Evolutionary conservation across 2,797 vertebrate genomes (phyloP), one percentile per base, ranked within the genome.

Genomic region (Gadopsis marmoratus): DNA sequence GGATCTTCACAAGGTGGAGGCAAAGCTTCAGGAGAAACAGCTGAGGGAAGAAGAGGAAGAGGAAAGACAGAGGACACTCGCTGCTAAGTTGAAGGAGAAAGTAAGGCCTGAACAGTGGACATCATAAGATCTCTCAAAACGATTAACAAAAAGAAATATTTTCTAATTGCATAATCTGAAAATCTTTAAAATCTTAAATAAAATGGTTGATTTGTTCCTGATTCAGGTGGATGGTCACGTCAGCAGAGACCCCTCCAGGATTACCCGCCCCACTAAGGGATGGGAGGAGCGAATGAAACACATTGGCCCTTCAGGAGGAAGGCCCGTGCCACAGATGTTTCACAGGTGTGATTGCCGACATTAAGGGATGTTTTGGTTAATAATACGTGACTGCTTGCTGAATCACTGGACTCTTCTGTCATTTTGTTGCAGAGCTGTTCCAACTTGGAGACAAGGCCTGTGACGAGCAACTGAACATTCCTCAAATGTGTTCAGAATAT

Each of bases 1-100:
- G 97, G 96, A 97, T 94, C 92, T 96, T 60, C 92, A 83, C 78
- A 97, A 96, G 89, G 90, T 97, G 73, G 95, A 97, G 85, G 75
- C 92, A 80, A 97, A 94, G 75, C 85, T 94, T 79, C 90, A 95
- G 74, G 95, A 96, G 65, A 97, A 94, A 82, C 95, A 95, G 51
- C 76, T 85, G 74, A 95, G 91, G 84, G 95, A 96, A 86, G 88
- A 89, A 70, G 92, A 96, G 79, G 95, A 96, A 63, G 79, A 67
- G 76, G 95, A 97, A 86, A 95, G 94, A 87, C 94, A 96, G 88
- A 95, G 83, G 86, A 95, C 91, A 81, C 75, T 97, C 17, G 67
- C 93, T 73, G 87, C 92, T 17, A 96, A 93, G 79, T 80, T 98
- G 35, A 98, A 95, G 89, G 93, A 97, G 74, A 97, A 97, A 95